Conservation (phyloP, 2,797 vertebrate genomes). For the Dryobates pubescens region DNA sequence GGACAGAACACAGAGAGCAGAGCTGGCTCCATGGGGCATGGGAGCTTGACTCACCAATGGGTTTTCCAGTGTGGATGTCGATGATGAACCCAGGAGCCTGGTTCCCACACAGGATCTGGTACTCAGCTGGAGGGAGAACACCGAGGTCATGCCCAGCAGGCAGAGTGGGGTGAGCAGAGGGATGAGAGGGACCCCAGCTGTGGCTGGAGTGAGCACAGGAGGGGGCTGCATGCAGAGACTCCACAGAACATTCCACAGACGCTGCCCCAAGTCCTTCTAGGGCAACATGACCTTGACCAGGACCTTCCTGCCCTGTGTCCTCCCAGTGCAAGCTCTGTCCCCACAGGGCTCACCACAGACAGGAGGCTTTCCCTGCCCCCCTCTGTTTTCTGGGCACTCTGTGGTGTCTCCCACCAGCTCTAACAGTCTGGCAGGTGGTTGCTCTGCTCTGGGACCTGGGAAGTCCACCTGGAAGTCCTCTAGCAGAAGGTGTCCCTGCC, state of each 20-base stretch:
- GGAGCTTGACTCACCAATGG: conserved; percentile 81
- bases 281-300: too few relatives aligned
- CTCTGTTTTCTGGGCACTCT: background rate
- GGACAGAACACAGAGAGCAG: background rate
- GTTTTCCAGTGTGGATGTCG: conserved; percentile 92
- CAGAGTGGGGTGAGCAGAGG: background rate
- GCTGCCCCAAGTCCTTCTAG: background rate
- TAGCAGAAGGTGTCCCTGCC: too few relatives aligned
- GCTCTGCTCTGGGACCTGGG: too few relatives aligned
- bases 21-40: accelerated
- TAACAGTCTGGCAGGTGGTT: too few relatives aligned
- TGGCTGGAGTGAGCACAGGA: background rate
- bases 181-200: background rate
- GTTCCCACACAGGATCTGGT: conserved; percentile 92
- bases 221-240: background rate
- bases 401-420: too few relatives aligned
- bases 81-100: conserved; percentile 91
- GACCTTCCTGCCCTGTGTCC: background rate
- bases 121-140: conserved; percentile 81
- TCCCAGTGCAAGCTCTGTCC: background rate
- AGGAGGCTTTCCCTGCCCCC: accelerated
- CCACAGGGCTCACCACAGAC: background rate
- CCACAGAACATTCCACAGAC: accelerated
- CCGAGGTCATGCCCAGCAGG: accelerated
- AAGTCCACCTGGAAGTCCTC: too few relatives aligned